These are phyloP conservation scores for Poecilia wingei DNA, from an alignment of 2,797 vertebrate species.

Conservation along the genomic window DNA sequence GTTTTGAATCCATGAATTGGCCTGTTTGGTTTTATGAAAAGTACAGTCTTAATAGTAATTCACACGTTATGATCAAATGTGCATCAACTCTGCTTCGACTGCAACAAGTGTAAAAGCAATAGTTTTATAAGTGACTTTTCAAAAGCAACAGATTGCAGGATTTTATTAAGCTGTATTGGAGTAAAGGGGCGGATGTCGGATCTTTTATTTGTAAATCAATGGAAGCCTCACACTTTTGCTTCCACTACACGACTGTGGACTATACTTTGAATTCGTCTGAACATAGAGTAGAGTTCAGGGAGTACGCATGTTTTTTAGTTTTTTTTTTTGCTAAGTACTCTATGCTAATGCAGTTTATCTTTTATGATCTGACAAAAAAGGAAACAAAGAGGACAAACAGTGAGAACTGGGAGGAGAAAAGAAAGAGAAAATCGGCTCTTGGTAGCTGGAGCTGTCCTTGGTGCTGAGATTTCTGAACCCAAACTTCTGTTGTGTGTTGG, in stretches of 20 bases:
- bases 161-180: background rate
- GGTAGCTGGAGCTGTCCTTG: slow-evolving; percentile 56
- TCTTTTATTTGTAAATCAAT: background rate
- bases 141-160: background rate
- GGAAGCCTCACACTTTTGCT: background rate
- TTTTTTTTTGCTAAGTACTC: background rate
- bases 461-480: slow-evolving; percentile 55
- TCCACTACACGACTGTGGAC: background rate
- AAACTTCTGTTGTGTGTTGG: slow-evolving; percentile 36
- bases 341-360: background rate
- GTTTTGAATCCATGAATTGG: background rate
- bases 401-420: too few relatives aligned
- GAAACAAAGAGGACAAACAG: background rate
- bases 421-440: background rate
- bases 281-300: background rate
- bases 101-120: background rate
- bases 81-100: background rate
- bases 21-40: background rate
- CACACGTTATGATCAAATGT: background rate
- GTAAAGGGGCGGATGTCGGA: background rate
- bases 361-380: background rate
- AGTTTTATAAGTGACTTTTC: too few relatives aligned
- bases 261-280: background rate
- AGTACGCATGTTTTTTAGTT: background rate
- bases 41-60: background rate